Base-by-base conservation (phyloP, 1,140 invertebrate species). In the Trichonephila clavata region DNA sequence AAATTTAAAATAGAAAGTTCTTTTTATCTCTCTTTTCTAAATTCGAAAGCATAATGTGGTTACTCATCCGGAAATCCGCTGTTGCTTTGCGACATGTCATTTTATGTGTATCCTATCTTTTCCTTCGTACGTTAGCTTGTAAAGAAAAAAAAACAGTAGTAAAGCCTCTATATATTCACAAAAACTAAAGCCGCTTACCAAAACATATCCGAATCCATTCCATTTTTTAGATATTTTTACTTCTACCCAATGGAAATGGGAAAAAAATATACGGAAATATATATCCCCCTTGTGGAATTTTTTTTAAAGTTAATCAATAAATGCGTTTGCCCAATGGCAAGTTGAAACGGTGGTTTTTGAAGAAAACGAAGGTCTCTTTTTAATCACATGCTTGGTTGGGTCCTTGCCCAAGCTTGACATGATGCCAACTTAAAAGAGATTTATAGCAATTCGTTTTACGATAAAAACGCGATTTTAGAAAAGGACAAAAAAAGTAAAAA, bases 371-470 rank as follows among this genome's bases (percentile, higher is more conserved):
- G 50, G 89, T 39, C 89, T 32, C 89, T 63, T 90, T 90, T 90
- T 90, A 90, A 90, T 90, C 89, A 81, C 89, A 90, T 61, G 89
- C 50, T 81, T 90, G 89, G 89, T 81, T 90, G 77, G 50, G 32
- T 81, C 63, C 21, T 61, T 81, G 77, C 43, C 68, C 68, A 90
- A 63, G 77, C 89, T 81, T 90, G 89, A 90, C 89, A 90, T 61
- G 77, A 81, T 80, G 89, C 71, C 89, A 90, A 90, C 77, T 90
- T 90, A 90, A 90, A 83, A 90, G 89, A 83, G 89, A 90, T 90
- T 90, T 90, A 90, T 90, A 90, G 89, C 77, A 81, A 90, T 90
- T 90, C 89, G 89, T 90, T 90, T 90, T 90, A 63, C 71, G 89
- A 90, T 90, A 90, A 90, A 90, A 90, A 90, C 27, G n/a, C 57